A percentile compares a stretch with the other conserved stretches of the same genome.
Conservation (phyloP, 1,140 invertebrate species). For the Tribolium madens region DNA sequence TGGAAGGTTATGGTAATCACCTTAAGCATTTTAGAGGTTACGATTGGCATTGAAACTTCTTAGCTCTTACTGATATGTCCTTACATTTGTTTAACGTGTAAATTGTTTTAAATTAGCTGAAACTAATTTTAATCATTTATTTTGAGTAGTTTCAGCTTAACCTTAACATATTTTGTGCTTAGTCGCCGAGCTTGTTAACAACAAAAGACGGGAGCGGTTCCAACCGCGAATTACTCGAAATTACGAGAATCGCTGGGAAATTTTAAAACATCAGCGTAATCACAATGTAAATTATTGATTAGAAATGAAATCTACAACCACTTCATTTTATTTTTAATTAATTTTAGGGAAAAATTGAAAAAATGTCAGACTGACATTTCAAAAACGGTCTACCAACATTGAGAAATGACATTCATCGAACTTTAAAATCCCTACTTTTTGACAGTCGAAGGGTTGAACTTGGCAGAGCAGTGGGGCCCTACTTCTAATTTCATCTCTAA, state of each 20-base stretch:
- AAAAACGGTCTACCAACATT: not conserved
- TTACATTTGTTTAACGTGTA: conserved; percentile 2
- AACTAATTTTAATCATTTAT: not conserved
- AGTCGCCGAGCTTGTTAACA: too few species aligned
- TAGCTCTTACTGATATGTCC: conserved; percentile 4
- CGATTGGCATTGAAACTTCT: conserved; percentile 8
- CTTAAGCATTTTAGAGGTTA: conserved; percentile 57
- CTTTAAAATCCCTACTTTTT: not conserved
- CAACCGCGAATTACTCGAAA: not conserved
- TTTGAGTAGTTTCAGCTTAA: not conserved
- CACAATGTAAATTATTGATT: not conserved
- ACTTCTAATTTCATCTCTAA: not conserved
- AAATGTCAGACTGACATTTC: too few species aligned
- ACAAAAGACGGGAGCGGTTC: too few species aligned
- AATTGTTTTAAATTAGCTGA: not conserved
- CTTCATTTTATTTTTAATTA: too few species aligned
- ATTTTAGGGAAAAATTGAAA: too few species aligned
- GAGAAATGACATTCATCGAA: not conserved
- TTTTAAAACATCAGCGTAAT: too few species aligned
- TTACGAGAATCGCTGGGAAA: not conserved
- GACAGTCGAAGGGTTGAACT: not conserved
- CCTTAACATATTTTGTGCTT: not conserved
- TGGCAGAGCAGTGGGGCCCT: not conserved
- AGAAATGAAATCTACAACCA: not conserved
- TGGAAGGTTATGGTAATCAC: conserved; percentile 35